These are phyloP conservation scores for Sminthurinus aureus DNA, from an alignment of 2,888 invertebrate genomes.

Conservation along the genomic window DNA sequence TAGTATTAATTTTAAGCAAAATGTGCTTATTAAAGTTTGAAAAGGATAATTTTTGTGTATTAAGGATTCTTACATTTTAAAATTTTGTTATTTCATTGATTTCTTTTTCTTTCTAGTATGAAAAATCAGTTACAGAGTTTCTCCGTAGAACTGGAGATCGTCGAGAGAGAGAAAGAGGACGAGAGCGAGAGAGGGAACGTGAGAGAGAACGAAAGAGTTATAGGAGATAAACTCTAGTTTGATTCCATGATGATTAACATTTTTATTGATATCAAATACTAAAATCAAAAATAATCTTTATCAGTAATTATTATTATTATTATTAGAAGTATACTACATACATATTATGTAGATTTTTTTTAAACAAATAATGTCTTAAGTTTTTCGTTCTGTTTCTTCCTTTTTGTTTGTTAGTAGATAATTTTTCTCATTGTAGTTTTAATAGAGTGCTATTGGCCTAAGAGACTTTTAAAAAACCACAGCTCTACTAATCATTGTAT, in stretches of 20 bases:
- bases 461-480: not conserved
- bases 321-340: no score
- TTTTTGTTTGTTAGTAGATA: not conserved
- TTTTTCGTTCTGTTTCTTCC: no score
- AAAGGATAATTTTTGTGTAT: conserved; percentile 5
- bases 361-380: no score
- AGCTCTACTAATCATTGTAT: not conserved
- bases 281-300: not conserved
- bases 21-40: not conserved
- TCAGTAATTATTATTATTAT: not conserved
- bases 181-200: conserved; percentile 65
- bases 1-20: not conserved
- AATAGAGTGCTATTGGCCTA: not conserved
- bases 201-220: conserved; percentile 61
- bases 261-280: not conserved
- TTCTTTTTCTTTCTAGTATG: conserved; percentile 64
- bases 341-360: no score
- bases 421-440: no score
- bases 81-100: not conserved
- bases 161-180: conserved; percentile 65
- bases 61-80: not conserved
- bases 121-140: conserved; percentile 88
- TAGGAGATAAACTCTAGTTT: conserved; percentile 24
- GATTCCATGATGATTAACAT: conserved; percentile 17
- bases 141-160: conserved; percentile 80